Conservation (phyloP, 2,888 invertebrate species). For the Agrotis puta region DNA sequence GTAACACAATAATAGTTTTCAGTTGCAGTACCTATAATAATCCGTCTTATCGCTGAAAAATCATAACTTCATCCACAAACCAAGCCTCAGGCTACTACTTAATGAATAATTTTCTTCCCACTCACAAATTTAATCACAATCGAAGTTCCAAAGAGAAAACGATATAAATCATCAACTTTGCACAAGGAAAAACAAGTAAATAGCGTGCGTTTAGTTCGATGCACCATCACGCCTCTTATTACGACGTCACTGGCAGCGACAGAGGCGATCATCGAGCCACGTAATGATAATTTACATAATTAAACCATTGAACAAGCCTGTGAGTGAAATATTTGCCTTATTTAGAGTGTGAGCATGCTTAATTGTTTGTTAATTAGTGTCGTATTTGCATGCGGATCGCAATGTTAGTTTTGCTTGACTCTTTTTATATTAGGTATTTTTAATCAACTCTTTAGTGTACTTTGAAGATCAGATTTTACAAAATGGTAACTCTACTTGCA, state of each 20-base stretch:
- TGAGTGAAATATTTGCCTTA: constrained; percentile 38
- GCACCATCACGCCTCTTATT: constrained; percentile 41
- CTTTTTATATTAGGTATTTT: background rate
- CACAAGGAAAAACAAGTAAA: constrained; percentile 52
- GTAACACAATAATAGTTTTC: too few species aligned
- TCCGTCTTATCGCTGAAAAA: background rate
- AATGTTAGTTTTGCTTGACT: background rate
- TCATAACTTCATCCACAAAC: constrained; percentile 14
- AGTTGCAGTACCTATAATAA: too few species aligned
- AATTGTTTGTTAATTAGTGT: constrained; percentile 27
- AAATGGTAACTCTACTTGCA: background rate
- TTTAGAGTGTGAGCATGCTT: constrained; percentile 35
- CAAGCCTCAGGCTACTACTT: background rate
- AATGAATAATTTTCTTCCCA: constrained; percentile 43
- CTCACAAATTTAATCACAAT: constrained; percentile 37
- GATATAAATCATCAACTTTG: constrained; percentile 49
- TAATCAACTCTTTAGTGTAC: background rate
- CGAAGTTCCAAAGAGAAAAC: constrained; percentile 52
- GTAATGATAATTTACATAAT: constrained; percentile 54
- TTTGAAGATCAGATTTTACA: background rate
- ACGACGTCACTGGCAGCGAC: constrained; percentile 39
- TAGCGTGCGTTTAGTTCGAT: constrained; percentile 57
- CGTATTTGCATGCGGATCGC: constrained; percentile 38
- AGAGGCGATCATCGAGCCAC: constrained; percentile 42
- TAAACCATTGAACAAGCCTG: constrained; percentile 31